Conservation (phyloP, 2,888 invertebrate species). For the Leucophora obtusa region DNA sequence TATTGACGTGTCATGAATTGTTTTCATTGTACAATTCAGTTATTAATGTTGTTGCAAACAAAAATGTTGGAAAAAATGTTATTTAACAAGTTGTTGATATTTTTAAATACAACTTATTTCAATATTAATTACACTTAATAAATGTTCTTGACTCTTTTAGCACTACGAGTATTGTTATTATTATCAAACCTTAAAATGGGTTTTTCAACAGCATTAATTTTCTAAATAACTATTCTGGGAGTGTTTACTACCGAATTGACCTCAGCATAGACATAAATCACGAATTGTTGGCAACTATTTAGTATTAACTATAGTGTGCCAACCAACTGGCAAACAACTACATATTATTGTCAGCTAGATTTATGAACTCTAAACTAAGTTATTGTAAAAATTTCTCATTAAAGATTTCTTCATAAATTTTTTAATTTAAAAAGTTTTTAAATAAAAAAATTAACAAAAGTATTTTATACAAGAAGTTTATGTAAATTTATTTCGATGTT, state of each 20-base stretch:
- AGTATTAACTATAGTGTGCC: not conserved
- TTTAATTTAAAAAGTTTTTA: not conserved
- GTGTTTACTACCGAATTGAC: slow-evolving; percentile 22
- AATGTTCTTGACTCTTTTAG: slow-evolving; percentile 6
- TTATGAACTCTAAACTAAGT: not conserved
- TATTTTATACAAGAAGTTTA: not conserved
- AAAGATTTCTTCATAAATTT: not conserved
- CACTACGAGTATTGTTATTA: not conserved
- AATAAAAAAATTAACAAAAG: not conserved
- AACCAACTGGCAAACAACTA: not conserved
- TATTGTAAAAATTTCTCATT: not conserved
- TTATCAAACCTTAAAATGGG: not conserved
- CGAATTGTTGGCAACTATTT: not conserved
- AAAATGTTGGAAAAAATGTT: not conserved
- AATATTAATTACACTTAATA: slow-evolving; percentile 5
- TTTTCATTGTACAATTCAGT: slow-evolving; percentile 2
- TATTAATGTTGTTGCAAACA: not conserved
- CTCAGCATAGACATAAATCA: slow-evolving; percentile 7
- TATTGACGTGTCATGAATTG: slow-evolving; percentile 33
- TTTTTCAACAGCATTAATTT: not conserved
- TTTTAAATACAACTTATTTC: too few relatives aligned
- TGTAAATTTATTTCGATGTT: not conserved
- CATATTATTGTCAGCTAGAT: not conserved
- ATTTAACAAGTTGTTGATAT: not conserved
- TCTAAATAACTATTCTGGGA: not conserved